These are phyloP conservation scores for Ceramica pisi DNA, from an alignment of 2,888 invertebrate species.

Conservation along the genomic window DNA sequence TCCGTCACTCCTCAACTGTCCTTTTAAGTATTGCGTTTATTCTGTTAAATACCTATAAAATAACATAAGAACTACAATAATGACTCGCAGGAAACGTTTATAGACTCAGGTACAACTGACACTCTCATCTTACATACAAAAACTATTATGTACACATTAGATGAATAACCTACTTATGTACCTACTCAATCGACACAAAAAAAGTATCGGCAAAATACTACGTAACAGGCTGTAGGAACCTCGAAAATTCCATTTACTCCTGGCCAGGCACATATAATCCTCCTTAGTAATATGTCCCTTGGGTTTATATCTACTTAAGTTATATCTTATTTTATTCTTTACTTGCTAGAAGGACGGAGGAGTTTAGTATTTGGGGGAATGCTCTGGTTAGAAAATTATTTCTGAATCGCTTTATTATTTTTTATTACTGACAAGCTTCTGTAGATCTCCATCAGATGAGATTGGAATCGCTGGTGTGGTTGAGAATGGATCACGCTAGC, in stretches of 20 bases:
- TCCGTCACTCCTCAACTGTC: too few relatives aligned
- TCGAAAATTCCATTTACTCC: constrained; percentile 26
- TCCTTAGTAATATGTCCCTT: constrained; percentile 30
- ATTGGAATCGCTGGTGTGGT: too few relatives aligned
- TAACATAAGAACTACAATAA: too few relatives aligned
- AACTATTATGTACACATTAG: not conserved
- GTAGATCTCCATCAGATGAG: too few relatives aligned
- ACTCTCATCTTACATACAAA: not conserved
- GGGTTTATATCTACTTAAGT: constrained; percentile 21
- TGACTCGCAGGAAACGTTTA: too few relatives aligned
- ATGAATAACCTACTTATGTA: constrained; percentile 11
- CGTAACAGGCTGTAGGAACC: constrained; percentile 4
- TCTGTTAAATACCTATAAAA: too few relatives aligned
- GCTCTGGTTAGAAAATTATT: too few relatives aligned
- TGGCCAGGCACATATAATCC: constrained; percentile 24
- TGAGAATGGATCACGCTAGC: too few relatives aligned
- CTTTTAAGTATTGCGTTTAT: too few relatives aligned
- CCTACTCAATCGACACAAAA: constrained; percentile 1
- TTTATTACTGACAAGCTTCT: too few relatives aligned
- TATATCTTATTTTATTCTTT: constrained; percentile 7
- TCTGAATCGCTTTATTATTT: too few relatives aligned
- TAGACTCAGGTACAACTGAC: not conserved
- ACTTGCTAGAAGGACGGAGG: constrained; percentile 9
- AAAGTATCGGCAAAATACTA: constrained; percentile 4
- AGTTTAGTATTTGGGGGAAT: not conserved